Evolutionary conservation across 2,797 vertebrate species (phyloP), one percentile per base, ranked within the genome.

Genomic region (Urosaurus nigricauda): DNA sequence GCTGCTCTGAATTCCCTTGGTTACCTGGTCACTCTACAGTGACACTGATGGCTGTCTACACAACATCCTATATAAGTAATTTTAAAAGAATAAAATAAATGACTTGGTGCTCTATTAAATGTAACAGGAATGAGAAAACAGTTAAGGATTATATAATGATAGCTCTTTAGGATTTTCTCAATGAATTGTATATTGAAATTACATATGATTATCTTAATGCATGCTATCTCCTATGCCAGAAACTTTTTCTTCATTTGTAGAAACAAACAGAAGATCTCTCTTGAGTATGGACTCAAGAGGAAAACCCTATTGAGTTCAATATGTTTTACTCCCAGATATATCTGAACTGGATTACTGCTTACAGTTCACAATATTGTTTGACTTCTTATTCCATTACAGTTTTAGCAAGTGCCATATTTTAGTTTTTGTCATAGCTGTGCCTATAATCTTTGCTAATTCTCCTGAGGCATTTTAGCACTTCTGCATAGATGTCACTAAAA

Each of bases 401-500:
- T 82, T 47, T 73, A 32, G 56, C 19, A 82, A 60, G 56, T 68
- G 35, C 74, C 43, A 21, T 60, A 40, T 77, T 78, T 43, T 13
- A 56, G 3, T 43, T 73, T 87, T 53, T 79, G 47, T 29, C 75
- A 60, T 68, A 63, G 51, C 9, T 82, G 47, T n/a, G 29, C 56
- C 16, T 74, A 19, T 74, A 82, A 82, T 60, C 43, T 68, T 19
- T 43, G 19, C 47, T 35, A 32, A 63, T 87, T 74, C 68, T 47
- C 56, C 47, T 81, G 14, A 88, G 71, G 14, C 58, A 68, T 77
- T 88, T 74, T 74, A 53, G 26, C 82, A 35, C 80, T 90, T 80
- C 47, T 74, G 26, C 87, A 82, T 13, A 87, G 0, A 91, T 40
- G 84, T 60, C 58, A 92, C 84, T 11, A 92, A 90, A 93, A 91